These are phyloP conservation scores for Heteractis magnifica DNA, from an alignment of 92 coral and sea anemone species.

Conservation along the genomic window DNA sequence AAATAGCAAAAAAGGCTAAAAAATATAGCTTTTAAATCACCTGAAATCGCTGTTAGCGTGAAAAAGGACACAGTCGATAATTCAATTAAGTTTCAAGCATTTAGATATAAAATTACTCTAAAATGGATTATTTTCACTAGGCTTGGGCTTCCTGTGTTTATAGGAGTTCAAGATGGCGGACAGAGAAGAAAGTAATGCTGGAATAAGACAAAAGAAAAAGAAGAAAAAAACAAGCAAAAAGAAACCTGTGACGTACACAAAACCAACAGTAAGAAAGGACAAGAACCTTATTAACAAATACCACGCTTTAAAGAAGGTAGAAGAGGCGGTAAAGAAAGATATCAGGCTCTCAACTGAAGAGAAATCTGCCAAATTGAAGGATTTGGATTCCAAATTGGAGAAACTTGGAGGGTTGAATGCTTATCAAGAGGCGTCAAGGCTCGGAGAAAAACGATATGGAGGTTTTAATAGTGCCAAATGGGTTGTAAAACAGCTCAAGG, in stretches of 20 bases:
- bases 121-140: too few species aligned
- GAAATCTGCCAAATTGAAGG: slow-evolving; percentile 24
- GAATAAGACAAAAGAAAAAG: slow-evolving; percentile 8
- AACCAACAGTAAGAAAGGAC: slow-evolving; percentile 43
- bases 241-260: slow-evolving; percentile 44
- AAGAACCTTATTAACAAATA: slow-evolving; percentile 48
- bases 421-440: slow-evolving; percentile 66
- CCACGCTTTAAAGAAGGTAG: slow-evolving; percentile 54
- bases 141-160: slow-evolving; percentile 1
- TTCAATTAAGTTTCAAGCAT: neutral
- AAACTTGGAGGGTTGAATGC: slow-evolving; percentile 67
- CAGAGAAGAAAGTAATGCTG: neutral
- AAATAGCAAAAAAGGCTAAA: neutral
- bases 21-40: too few species aligned
- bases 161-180: slow-evolving; percentile 61
- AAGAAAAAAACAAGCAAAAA: slow-evolving; percentile 35
- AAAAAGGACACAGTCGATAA: too few species aligned
- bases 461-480: slow-evolving; percentile 68
- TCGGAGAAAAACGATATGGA: slow-evolving; percentile 66
- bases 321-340: slow-evolving; percentile 46
- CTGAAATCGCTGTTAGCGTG: too few species aligned
- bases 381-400: slow-evolving; percentile 37
- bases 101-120: too few species aligned
- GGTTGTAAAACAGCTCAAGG: slow-evolving; percentile 56
- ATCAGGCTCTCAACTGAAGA: slow-evolving; percentile 32